Percentiles rank a stretch among this genome's conserved stretches.
phyloP scores from a whole-genome alignment of 2,113 vertebrate species.

The Campylorhamphus procurvoides region DNA sequence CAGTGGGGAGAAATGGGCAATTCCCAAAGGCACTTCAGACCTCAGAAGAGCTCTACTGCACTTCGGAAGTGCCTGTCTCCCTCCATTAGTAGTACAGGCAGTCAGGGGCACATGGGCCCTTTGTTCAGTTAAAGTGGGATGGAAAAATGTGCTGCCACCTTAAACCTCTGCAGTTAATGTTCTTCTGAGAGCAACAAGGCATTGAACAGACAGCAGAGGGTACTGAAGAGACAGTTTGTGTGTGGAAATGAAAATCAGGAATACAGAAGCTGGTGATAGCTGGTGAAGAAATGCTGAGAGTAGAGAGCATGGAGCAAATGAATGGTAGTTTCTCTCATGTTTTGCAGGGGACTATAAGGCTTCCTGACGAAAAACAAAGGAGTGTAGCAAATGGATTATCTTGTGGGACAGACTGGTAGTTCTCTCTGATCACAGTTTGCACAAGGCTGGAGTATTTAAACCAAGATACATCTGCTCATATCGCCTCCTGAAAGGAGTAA shows the following conservation, averaged over 20 bases:
- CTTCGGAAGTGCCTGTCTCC: neutral
- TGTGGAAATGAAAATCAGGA: neutral
- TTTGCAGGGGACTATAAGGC: neutral
- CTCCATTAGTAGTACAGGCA: neutral
- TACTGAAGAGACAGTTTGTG: slow-evolving; percentile 35
- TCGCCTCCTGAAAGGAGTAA: neutral
- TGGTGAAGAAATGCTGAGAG: neutral
- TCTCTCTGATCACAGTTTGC: neutral
- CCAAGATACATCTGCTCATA: neutral
- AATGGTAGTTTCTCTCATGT: neutral
- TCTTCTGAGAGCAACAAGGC: neutral
- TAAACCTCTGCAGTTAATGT: neutral
- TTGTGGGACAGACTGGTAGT: neutral
- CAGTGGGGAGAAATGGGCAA: neutral
- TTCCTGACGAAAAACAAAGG: neutral
- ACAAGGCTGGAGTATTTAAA: neutral
- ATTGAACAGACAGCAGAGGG: slow-evolving; percentile 39
- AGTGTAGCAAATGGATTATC: neutral
- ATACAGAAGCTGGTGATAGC: neutral
- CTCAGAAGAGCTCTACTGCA: neutral
- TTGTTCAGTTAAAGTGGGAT: neutral
- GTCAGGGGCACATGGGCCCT: neutral
- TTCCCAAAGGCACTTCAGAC: neutral
- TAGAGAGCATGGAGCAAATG: neutral
- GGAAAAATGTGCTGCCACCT: neutral